Percentiles rank a stretch among this genome's conserved stretches.
These are phyloP conservation scores for Diabrotica virgifera DNA, from an alignment of 1,140 invertebrate genomes.

Conservation along the genomic window DNA sequence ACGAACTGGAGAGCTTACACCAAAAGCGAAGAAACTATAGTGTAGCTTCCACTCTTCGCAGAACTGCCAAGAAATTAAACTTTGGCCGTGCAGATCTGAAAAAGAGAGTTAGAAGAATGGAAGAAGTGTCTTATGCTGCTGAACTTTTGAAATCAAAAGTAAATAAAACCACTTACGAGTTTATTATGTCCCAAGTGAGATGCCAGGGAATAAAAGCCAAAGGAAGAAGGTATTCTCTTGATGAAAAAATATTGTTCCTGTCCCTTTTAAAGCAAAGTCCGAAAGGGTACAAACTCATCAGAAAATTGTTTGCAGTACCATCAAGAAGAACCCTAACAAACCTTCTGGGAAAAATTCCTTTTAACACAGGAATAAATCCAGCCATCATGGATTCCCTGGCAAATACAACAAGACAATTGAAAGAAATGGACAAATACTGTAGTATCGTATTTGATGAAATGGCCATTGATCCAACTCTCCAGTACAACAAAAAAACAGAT, in stretches of 20 bases:
- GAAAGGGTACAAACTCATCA: slow-evolving; percentile 33
- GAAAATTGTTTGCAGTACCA: slow-evolving; percentile 30
- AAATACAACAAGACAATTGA: too few relatives aligned
- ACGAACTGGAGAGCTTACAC: slow-evolving; percentile 4
- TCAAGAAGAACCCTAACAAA: slow-evolving; percentile 29
- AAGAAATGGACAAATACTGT: too few relatives aligned
- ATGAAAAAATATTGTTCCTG: slow-evolving; percentile 37
- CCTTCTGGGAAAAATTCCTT: slow-evolving; percentile 33
- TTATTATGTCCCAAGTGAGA: slow-evolving; percentile 25
- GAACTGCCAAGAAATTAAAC: too few relatives aligned
- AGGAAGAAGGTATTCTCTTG: slow-evolving; percentile 29
- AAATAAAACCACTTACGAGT: slow-evolving; percentile 22
- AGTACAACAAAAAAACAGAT: slow-evolving; percentile 8
- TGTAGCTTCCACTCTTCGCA: slow-evolving; percentile 6
- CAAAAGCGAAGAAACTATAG: slow-evolving; percentile 7
- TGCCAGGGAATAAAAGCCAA: slow-evolving; percentile 13
- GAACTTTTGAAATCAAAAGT: slow-evolving; percentile 7
- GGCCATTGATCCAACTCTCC: too few relatives aligned
- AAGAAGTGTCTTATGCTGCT: too few relatives aligned
- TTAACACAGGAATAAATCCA: too few relatives aligned
- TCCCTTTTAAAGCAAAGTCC: slow-evolving; percentile 35
- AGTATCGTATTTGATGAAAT: too few relatives aligned
- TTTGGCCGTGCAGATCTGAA: too few relatives aligned
- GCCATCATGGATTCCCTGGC: too few relatives aligned
- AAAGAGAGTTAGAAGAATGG: too few relatives aligned